These are phyloP conservation scores for Phymanthus crucifer DNA, from an alignment of 92 coral and sea anemone species.

Conservation along the genomic window DNA sequence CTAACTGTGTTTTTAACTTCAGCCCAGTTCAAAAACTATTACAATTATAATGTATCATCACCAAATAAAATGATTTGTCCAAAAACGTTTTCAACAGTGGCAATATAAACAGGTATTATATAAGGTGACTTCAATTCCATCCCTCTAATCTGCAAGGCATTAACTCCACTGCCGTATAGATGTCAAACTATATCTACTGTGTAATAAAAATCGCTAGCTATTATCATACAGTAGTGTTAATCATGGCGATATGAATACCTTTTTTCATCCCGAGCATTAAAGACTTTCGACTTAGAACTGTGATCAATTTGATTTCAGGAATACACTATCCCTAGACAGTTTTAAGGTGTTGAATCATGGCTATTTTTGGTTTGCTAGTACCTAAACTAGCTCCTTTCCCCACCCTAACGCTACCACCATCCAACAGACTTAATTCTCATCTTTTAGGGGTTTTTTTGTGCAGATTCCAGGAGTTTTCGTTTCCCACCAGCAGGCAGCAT, in stretches of 20 bases:
- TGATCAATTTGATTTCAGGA: not conserved
- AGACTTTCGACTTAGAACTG: not conserved
- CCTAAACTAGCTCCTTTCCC: not conserved
- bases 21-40: no score
- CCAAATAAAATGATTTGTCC: no score
- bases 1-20: no score
- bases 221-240: not conserved
- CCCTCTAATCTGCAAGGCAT: not conserved
- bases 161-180: not conserved
- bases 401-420: not conserved
- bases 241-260: not conserved
- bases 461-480: not conserved
- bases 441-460: slow-evolving; percentile 3
- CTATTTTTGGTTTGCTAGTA: not conserved
- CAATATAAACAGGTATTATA: not conserved
- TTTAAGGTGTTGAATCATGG: not conserved
- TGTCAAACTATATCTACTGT: not conserved
- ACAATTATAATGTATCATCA: no score
- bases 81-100: not conserved
- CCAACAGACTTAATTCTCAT: not conserved
- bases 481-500: slow-evolving; percentile 12
- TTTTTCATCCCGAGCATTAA: not conserved
- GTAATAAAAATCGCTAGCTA: not conserved
- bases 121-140: not conserved
- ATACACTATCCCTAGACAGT: not conserved